Evolutionary conservation across 2,797 vertebrate species (phyloP), one percentile per base, ranked within the genome.

Genomic region (Periparus ater): DNA sequence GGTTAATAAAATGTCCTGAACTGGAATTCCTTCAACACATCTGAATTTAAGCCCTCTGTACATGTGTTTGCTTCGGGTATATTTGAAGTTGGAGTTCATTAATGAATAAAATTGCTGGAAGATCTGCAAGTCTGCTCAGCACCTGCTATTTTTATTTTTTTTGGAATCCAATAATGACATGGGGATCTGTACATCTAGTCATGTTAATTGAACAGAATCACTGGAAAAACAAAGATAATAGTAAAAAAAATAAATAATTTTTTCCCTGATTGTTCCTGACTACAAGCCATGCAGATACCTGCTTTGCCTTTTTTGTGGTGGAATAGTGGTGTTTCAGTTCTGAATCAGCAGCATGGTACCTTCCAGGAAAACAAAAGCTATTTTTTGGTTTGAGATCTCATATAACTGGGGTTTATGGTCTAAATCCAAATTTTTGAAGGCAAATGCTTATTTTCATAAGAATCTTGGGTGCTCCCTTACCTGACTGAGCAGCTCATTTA

Each of bases 21-120:
- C 62, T 91, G 76, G 30, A 95, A 91, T 92, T 51, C n/a, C 73
- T 94, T 89, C 75, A 75, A 51, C 26, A 51, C 54, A 68, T 85
- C 70, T 78, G 47, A 38, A 88, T 87, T 92, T 88, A 91, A 91
- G 62, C 67, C 60, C 89, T 85, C 61, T 34, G 32, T 74, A 83
- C 45, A 18, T 34, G 26, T 47, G 30, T 78, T 92, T 85, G 27
- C 17, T 72, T 83, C 58, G 57, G 25, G 4, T 75, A 6, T 55
- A 78, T 65, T 80, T 84, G 42, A 89, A 82, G 26, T 63, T 34
- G 40, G 26, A 82, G 57, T 60, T 90, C 36, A 66, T 71, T 88
- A 76, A 48, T 83, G 45, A 82, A 38, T 45, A 82, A 88, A 90
- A 85, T 20, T 71, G 22, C 38, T 61, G 36, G 29, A 78, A 54